Percentiles rank a stretch among this genome's conserved stretches.
Evolutionary conservation across 30 jellyfish, hydroid and myxozoan species (phyloP).

Genomic region (Chironex yamaguchii): DNA sequence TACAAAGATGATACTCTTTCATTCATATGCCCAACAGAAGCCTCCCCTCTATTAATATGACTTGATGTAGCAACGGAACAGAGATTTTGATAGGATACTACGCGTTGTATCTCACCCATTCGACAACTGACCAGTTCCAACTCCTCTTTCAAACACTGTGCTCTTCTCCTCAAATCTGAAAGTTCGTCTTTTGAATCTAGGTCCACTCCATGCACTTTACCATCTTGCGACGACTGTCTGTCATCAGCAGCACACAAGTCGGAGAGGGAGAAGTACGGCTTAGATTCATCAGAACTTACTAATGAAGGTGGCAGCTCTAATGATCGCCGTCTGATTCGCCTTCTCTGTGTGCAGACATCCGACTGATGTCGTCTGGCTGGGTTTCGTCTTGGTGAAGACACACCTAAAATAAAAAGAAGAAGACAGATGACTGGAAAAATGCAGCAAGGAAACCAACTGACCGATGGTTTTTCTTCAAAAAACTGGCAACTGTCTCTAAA

Average conservation of each 20-base stretch:
- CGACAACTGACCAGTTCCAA: no score
- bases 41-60: no score
- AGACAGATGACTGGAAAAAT: not conserved
- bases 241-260: not conserved
- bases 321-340: not conserved
- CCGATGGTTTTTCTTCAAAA: no score
- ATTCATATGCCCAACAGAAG: no score
- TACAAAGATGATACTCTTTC: no score
- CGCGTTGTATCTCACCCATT: no score
- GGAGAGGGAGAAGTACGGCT: not conserved
- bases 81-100: no score
- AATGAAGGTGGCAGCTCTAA: not conserved
- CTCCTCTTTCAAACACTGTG: not conserved
- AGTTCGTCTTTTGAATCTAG: not conserved
- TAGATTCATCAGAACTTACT: not conserved
- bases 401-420: not conserved
- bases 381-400: not conserved
- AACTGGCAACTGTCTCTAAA: no score
- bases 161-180: not conserved
- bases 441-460: no score
- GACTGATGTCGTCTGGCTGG: not conserved
- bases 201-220: no score
- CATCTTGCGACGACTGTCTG: no score
- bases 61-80: no score
- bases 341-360: not conserved